Evolutionary conservation across 2,113 vertebrate species (phyloP).

Genomic region (Reinhardtius hippoglossoides): DNA sequence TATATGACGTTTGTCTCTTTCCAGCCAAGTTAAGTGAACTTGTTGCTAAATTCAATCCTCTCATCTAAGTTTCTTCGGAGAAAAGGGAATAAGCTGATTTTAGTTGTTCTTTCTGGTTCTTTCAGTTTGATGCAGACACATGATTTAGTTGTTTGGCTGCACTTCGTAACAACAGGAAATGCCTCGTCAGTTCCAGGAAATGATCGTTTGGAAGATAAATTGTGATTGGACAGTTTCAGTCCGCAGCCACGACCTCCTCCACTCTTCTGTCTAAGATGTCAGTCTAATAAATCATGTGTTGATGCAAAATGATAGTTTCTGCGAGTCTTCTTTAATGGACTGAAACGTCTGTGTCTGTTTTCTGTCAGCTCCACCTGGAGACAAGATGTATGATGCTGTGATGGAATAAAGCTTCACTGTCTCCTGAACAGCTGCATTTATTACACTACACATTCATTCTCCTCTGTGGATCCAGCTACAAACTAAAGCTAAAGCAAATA

Average conservation of each 20-base stretch:
- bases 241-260: background rate
- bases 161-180: constrained; percentile 56
- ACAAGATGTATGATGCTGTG: background rate
- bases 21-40: no score
- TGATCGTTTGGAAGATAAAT: background rate
- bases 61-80: no score
- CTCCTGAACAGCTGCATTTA: background rate
- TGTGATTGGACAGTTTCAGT: background rate
- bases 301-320: background rate
- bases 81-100: no score
- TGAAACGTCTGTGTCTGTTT: background rate
- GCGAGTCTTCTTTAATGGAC: background rate
- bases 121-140: background rate
- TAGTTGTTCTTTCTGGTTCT: background rate
- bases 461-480: background rate
- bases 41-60: no score
- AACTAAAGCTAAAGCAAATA: background rate
- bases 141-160: constrained; percentile 1
- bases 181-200: constrained; percentile 32
- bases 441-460: background rate
- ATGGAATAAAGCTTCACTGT: background rate
- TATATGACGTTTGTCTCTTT: no score
- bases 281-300: background rate
- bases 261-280: background rate
- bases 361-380: background rate